These are phyloP conservation scores for Candoia aspera DNA, from an alignment of 2,113 vertebrate genomes.

Conservation along the genomic window DNA sequence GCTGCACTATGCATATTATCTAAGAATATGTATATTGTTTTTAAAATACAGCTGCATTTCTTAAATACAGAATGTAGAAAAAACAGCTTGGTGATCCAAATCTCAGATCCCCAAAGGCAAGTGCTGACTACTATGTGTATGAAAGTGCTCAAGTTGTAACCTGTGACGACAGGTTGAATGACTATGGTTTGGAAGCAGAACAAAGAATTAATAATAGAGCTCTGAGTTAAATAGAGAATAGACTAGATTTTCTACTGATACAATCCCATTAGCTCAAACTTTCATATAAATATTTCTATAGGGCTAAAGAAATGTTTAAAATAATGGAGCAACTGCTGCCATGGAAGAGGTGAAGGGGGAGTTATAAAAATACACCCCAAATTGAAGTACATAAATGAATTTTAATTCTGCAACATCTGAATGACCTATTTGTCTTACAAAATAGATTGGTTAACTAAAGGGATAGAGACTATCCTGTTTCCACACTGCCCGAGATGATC, in stretches of 20 bases:
- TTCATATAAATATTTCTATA: not conserved
- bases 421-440: not conserved
- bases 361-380: fast-evolving
- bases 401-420: constrained; percentile 3
- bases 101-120: not conserved
- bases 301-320: fast-evolving
- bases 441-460: not conserved
- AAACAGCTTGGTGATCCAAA: not conserved
- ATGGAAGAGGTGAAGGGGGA: not conserved
- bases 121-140: not conserved
- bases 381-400: not conserved
- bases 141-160: not conserved
- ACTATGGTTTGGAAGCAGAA: not conserved
- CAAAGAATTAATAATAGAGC: not conserved
- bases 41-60: not conserved
- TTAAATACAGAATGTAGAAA: not conserved
- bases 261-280: not conserved
- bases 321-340: fast-evolving
- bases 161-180: not conserved
- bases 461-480: not conserved
- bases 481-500: not conserved
- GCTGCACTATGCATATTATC: not conserved
- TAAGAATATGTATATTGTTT: not conserved
- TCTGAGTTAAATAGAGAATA: not conserved
- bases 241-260: not conserved